phyloP scores from a whole-genome alignment of 2,888 invertebrate species.

The Cantharis flavilabris region DNA sequence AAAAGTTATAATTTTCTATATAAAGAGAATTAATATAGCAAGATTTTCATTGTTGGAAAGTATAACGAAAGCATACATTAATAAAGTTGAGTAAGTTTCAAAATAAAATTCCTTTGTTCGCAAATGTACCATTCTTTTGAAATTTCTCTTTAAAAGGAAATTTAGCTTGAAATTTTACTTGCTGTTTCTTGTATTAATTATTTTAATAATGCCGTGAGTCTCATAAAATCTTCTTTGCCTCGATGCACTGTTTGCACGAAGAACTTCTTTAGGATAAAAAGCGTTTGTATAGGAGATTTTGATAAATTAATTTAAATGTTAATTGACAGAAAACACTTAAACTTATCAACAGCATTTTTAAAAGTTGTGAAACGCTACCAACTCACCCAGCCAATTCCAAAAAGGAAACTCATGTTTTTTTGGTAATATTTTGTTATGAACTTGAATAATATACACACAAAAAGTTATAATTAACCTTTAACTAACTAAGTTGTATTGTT shows the following conservation, averaged over 20 bases:
- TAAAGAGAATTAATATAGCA: neutral
- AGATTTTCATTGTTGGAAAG: neutral
- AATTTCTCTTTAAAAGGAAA: neutral
- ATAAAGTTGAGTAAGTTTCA: neutral
- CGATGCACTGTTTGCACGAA: neutral
- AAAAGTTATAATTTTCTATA: neutral
- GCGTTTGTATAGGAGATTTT: neutral
- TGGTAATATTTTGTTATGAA: neutral
- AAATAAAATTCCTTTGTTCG: slow-evolving; percentile 1
- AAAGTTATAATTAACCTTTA: neutral
- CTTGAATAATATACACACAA: neutral
- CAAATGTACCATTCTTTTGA: neutral
- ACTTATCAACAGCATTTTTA: too few relatives aligned
- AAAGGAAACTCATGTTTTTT: neutral
- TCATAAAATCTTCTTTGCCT: neutral
- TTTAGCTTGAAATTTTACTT: neutral
- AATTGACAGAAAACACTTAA: neutral
- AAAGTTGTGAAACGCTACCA: neutral
- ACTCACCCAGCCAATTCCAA: neutral
- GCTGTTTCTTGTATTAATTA: neutral
- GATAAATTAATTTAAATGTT: neutral
- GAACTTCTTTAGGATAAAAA: neutral
- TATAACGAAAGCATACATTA: slow-evolving; percentile 1
- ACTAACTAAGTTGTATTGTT: neutral
- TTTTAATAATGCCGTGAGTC: neutral